Evolutionary conservation across 2,113 vertebrate species (phyloP).

Genomic region (Passer montanus): DNA sequence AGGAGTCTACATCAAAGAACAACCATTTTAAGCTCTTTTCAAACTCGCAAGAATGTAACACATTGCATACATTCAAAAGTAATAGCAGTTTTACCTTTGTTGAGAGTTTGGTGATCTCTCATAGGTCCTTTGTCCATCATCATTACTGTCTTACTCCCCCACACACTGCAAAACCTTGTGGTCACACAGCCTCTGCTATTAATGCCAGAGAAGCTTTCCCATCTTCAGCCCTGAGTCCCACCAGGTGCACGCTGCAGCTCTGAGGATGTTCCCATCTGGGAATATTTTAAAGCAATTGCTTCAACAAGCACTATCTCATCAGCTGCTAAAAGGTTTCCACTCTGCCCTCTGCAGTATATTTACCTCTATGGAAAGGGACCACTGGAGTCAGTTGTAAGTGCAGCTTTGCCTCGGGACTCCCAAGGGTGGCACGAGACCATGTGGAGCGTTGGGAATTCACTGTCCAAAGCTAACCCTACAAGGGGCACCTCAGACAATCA

Average conservation of each 20-base stretch:
- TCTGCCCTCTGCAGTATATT: not conserved
- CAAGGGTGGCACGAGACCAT: not conserved
- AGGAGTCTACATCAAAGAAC: not conserved
- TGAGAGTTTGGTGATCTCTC: not conserved
- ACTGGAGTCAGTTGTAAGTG: not conserved
- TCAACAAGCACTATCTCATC: not conserved
- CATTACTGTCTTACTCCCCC: not conserved
- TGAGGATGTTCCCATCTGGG: not conserved
- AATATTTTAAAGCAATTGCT: not conserved
- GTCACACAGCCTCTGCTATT: not conserved
- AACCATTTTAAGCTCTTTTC: not conserved
- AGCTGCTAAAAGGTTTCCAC: not conserved
- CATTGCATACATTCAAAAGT: not conserved
- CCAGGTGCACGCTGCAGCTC: not conserved
- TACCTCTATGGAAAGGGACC: not conserved
- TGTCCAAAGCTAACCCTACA: not conserved
- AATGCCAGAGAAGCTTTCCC: not conserved
- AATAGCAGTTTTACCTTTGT: not conserved
- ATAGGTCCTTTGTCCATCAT: not conserved
- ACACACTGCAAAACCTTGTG: not conserved
- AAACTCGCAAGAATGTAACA: not conserved
- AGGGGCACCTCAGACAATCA: not conserved
- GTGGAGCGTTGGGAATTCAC: accelerated
- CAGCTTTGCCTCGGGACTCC: not conserved
- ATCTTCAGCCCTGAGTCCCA: not conserved